phyloP scores from a whole-genome alignment of 1,140 invertebrate genomes.

The Elysia chlorotica region DNA sequence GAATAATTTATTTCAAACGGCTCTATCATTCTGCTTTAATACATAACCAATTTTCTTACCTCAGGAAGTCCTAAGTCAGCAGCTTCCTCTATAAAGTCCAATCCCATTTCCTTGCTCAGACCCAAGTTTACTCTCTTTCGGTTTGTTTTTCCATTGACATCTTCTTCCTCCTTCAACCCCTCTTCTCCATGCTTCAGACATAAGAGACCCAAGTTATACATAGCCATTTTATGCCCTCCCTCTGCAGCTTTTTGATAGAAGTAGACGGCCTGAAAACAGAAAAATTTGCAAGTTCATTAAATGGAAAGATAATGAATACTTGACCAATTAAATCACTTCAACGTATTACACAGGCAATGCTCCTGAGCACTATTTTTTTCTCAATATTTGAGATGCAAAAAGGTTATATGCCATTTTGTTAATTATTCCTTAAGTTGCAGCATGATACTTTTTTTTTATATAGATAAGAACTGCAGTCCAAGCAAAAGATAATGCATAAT shows the following conservation, averaged over 20 bases:
- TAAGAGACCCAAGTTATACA: conserved; percentile 17
- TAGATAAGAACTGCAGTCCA: too few species aligned
- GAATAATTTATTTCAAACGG: neutral
- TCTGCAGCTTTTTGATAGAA: conserved; percentile 11
- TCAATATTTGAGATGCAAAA: too few species aligned
- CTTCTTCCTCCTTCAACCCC: neutral
- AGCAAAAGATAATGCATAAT: too few species aligned
- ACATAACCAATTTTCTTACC: conserved; percentile 1
- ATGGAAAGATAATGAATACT: too few species aligned
- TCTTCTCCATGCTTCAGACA: neutral
- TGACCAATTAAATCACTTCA: too few species aligned
- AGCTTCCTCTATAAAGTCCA: conserved; percentile 9
- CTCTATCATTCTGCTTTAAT: neutral
- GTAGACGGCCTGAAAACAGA: conserved; percentile 10
- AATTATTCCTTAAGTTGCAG: too few species aligned
- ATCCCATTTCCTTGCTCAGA: neutral
- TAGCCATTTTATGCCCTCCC: conserved; percentile 10
- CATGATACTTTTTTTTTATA: too few species aligned
- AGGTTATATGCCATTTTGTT: too few species aligned
- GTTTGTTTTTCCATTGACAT: neutral
- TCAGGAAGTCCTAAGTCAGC: conserved; percentile 5
- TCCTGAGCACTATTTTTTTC: too few species aligned
- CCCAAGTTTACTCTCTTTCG: neutral
- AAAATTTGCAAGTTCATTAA: too few species aligned
- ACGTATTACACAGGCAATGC: too few species aligned